phyloP scores from a whole-genome alignment of 2,797 vertebrate genomes.

The Microctenopoma lineatum region DNA sequence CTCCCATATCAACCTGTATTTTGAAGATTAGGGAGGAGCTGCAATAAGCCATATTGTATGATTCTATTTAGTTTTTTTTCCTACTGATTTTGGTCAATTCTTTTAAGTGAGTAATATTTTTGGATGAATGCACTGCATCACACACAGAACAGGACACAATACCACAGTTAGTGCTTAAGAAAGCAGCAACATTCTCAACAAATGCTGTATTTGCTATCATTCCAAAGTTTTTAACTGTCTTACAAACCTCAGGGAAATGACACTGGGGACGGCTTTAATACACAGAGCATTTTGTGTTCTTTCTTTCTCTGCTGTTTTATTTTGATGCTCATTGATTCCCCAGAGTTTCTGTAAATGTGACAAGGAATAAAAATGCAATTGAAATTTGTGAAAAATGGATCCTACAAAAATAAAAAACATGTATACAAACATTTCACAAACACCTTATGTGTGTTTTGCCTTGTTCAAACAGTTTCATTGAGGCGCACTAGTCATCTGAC shows the following conservation, averaged over 20 bases:
- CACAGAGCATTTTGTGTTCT: slow-evolving; percentile 1
- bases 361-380: slow-evolving; percentile 32
- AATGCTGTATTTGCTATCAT: slow-evolving; percentile 13
- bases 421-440: slow-evolving; percentile 16
- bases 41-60: slow-evolving; percentile 12
- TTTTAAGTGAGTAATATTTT: neutral
- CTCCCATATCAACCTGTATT: neutral
- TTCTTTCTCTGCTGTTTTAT: neutral
- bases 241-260: slow-evolving; percentile 51
- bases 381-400: slow-evolving; percentile 32
- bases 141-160: slow-evolving; percentile 6
- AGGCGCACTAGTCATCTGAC: neutral
- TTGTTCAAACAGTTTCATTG: slow-evolving; percentile 6
- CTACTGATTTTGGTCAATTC: neutral
- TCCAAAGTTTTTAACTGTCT: slow-evolving; percentile 18
- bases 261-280: slow-evolving; percentile 5
- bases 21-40: slow-evolving; percentile 1
- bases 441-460: slow-evolving; percentile 5
- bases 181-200: neutral
- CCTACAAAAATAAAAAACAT: slow-evolving; percentile 43
- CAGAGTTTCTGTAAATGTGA: slow-evolving; percentile 30
- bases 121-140: neutral
- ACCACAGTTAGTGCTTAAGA: neutral
- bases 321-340: slow-evolving; percentile 15
- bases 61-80: neutral